phyloP scores from a whole-genome alignment of 53 echinoderm and acorn worm species.

The Zoroaster sp. region DNA sequence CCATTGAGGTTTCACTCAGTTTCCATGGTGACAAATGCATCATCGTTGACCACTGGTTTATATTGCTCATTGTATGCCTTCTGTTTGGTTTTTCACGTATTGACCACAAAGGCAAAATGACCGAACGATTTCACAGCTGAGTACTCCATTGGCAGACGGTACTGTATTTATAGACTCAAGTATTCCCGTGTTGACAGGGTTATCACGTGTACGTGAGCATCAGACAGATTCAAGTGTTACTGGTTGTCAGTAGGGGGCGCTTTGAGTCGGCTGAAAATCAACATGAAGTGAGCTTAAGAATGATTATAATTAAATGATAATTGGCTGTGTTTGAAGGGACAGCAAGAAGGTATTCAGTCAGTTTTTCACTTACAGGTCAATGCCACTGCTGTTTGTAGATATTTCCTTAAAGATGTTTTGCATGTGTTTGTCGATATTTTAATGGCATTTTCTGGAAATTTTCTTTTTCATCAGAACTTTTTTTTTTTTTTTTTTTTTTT shows the following conservation, averaged over 20 bases:
- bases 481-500: too few relatives aligned
- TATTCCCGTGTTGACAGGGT: not conserved
- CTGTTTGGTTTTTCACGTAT: not conserved
- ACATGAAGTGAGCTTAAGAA: too few relatives aligned
- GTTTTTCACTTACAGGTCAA: too few relatives aligned
- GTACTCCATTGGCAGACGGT: not conserved
- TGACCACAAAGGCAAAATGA: not conserved
- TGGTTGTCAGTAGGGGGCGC: not conserved
- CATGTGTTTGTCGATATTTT: too few relatives aligned
- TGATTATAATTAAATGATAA: too few relatives aligned
- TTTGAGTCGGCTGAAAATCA: too few relatives aligned
- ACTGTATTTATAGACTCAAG: not conserved
- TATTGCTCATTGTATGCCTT: not conserved
- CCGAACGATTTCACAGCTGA: not conserved
- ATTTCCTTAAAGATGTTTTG: too few relatives aligned
- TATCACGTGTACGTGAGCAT: not conserved
- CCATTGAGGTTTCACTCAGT: not conserved
- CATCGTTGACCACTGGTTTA: not conserved
- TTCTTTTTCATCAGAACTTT: too few relatives aligned
- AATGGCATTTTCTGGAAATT: too few relatives aligned
- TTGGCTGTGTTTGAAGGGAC: too few relatives aligned
- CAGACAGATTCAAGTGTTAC: not conserved
- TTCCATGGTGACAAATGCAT: not conserved
- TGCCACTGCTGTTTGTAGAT: too few relatives aligned
- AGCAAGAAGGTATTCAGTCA: too few relatives aligned